Base-by-base conservation (phyloP, 2,113 vertebrate genomes). In the Phrynosoma platyrhinos region DNA sequence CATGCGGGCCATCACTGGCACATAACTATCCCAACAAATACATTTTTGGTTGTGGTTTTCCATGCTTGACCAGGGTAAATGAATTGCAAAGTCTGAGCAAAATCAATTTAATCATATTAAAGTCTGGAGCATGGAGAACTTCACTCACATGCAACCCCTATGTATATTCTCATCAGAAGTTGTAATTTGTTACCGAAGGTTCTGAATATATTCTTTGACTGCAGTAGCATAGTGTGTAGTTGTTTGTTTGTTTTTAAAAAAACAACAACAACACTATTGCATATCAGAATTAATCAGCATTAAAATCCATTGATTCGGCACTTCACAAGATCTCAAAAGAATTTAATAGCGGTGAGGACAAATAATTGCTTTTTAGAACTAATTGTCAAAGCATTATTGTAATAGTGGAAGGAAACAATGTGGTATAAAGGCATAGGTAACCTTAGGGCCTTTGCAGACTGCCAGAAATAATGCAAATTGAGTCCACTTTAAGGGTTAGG, bases 281-380 rank as follows among this genome's bases (percentile, higher is more conserved):
- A 87, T 91, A 86, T 79, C 47, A 84, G 90, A 92, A 76, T 91
- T 90, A 53, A 25, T 76, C 36, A 89, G 36, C 36, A 68, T 62
- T 91, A 92, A 89, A 92, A 91, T 87, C 84, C 52, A 82, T 92
- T 93, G 92, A 83, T 93, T 95, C 92, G 86, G 77, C 86, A 7
- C 58, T 90, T 92, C 92, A 81, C 85, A 88, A 92, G 91, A 64
- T 92, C 93, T 91, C 84, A 93, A 92, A 89, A 64, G 79, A 82
- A 85, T 92, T 93, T 89, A 93, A 72, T 40, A 94, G 83, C 30
- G 91, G 81, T 91, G 71, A 55, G 62, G 53, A 69, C 92, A 78
- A 64, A 91, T 96, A 93, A 92, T 90, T 90, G 85, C 89, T 94
- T 92, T 77, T 77, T 58, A 32, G 66, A 83, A 62, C 42, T 92